phyloP scores from a whole-genome alignment of 1,140 invertebrate species.

The Drosophila ananassae region DNA sequence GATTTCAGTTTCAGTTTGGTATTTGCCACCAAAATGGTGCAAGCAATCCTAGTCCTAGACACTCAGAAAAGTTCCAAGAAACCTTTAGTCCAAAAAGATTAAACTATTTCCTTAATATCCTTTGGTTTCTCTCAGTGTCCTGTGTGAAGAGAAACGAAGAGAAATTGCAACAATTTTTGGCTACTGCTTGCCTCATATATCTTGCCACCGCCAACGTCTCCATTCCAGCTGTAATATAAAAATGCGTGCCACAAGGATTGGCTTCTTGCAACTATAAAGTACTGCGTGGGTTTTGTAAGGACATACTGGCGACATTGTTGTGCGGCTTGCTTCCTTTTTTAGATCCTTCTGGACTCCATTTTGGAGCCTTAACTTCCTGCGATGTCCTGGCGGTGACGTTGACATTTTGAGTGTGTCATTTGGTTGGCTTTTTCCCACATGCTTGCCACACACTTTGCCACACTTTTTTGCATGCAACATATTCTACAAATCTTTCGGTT shows the following conservation, averaged over 20 bases:
- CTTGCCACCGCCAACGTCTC: conserved; percentile 35
- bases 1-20: conserved; percentile 9
- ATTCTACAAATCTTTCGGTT: too few species aligned
- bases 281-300: background rate
- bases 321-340: conserved; percentile 3
- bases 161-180: conserved; percentile 10
- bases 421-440: conserved; percentile 26
- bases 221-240: conserved; percentile 29
- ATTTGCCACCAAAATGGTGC: background rate
- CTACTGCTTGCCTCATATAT: conserved; percentile 43
- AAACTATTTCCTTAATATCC: background rate
- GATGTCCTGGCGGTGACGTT: conserved; percentile 51
- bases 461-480: background rate
- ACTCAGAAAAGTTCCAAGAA: too few species aligned
- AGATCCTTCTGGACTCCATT: too few species aligned
- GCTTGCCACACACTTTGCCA: conserved; percentile 15
- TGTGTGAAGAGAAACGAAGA: conserved; percentile 4
- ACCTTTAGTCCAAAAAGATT: background rate
- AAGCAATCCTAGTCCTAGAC: background rate
- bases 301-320: conserved; percentile 27
- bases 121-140: background rate
- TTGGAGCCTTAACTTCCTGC: too few species aligned
- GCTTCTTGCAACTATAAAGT: conserved; percentile 8
- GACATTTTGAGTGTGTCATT: conserved; percentile 74
- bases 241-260: conserved; percentile 20